A percentile compares a stretch with the other conserved stretches of the same genome.
phyloP scores from a whole-genome alignment of 2,888 invertebrate species.

The Acleris holmiana region DNA sequence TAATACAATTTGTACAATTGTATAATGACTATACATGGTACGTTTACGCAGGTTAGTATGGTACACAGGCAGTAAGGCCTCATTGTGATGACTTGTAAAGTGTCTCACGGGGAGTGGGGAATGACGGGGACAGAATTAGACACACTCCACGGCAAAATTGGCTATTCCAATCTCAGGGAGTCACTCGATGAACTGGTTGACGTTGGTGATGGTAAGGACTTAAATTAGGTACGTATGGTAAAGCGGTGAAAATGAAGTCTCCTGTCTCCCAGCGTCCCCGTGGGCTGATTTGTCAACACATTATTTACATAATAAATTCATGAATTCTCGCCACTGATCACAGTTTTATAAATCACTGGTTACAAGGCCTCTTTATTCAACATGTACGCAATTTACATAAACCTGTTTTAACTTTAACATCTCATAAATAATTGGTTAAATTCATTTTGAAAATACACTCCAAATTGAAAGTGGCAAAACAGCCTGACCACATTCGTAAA shows the following conservation, averaged over 20 bases:
- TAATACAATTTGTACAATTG: slow-evolving; percentile 57
- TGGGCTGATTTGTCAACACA: slow-evolving; percentile 5
- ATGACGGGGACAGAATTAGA: background rate
- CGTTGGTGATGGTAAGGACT: background rate
- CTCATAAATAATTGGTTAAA: slow-evolving; percentile 37
- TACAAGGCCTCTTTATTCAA: slow-evolving; percentile 32
- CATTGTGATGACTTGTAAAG: slow-evolving; percentile 41
- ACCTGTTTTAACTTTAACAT: slow-evolving; percentile 33
- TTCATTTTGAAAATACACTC: slow-evolving; percentile 23
- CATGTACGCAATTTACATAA: slow-evolving; percentile 16
- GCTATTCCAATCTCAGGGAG: slow-evolving; percentile 66
- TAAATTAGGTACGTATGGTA: background rate
- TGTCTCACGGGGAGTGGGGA: slow-evolving; percentile 33
- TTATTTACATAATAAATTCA: slow-evolving; percentile 30
- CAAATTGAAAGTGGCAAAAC: slow-evolving; percentile 5
- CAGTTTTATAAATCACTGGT: slow-evolving; percentile 34
- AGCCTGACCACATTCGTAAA: slow-evolving; percentile 4
- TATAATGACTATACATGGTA: slow-evolving; percentile 54
- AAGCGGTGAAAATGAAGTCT: slow-evolving; percentile 15
- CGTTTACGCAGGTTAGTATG: slow-evolving; percentile 35
- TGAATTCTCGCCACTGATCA: slow-evolving; percentile 26
- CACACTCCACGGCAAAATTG: slow-evolving; percentile 66
- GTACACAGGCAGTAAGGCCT: slow-evolving; percentile 46
- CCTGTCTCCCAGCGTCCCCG: slow-evolving; percentile 24
- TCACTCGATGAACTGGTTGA: slow-evolving; percentile 40